Conservation (phyloP, 2,113 vertebrate genomes). For the Dendrocopos noguchii region DNA sequence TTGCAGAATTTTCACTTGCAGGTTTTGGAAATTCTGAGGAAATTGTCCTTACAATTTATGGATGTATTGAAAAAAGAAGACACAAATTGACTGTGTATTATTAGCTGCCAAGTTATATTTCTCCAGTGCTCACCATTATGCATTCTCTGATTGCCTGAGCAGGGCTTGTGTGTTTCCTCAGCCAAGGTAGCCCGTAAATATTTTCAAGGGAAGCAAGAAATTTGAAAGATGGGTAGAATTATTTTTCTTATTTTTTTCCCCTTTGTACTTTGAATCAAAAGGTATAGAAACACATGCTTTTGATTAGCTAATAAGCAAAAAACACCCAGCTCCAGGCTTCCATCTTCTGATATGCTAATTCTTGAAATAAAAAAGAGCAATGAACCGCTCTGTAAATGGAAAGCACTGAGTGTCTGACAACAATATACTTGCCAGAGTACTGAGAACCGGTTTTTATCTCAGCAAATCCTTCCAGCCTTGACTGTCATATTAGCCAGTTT, state of each 20-base stretch:
- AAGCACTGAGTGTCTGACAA: slow-evolving; percentile 25
- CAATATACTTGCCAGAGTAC: slow-evolving; percentile 42
- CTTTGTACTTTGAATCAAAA: slow-evolving; percentile 23
- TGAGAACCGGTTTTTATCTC: slow-evolving; percentile 55
- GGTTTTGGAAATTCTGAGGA: background rate
- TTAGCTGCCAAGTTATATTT: background rate
- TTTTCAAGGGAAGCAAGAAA: background rate
- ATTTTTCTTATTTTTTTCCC: background rate
- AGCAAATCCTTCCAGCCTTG: slow-evolving; percentile 55
- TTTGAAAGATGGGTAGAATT: background rate
- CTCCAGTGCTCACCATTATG: background rate
- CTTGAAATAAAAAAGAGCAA: slow-evolving; percentile 22
- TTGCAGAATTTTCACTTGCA: background rate
- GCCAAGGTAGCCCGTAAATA: background rate
- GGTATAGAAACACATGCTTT: background rate
- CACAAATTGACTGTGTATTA: background rate
- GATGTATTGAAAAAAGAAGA: background rate
- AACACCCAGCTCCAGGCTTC: background rate
- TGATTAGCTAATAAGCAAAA: slow-evolving; percentile 11
- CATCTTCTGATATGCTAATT: slow-evolving; percentile 49
- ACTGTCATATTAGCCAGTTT: slow-evolving; percentile 66
- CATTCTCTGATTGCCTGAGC: background rate
- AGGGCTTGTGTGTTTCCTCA: background rate
- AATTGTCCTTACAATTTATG: background rate
- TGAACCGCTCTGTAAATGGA: slow-evolving; percentile 10